Percentiles rank a stretch among this genome's conserved stretches.
These are phyloP conservation scores for Mercenaria mercenaria DNA, from an alignment of 1,140 invertebrate species.

Conservation along the genomic window DNA sequence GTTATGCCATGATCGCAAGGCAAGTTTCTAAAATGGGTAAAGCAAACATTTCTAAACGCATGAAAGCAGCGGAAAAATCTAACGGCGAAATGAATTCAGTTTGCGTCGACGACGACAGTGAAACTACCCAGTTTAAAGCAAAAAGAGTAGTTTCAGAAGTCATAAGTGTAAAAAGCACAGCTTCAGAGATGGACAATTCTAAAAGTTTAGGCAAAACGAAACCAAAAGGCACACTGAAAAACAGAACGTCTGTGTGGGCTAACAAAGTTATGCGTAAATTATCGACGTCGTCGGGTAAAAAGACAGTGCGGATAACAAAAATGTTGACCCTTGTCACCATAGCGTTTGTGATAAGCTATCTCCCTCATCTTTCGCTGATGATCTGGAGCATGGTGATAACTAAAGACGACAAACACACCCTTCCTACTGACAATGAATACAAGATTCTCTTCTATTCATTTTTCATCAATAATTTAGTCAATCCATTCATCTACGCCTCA, in stretches of 20 bases:
- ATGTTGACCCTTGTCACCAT: slow-evolving; percentile 61
- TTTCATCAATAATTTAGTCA: slow-evolving; percentile 54
- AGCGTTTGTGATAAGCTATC: slow-evolving; percentile 51
- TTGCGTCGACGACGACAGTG: background rate
- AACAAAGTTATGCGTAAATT: slow-evolving; percentile 22
- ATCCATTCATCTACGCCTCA: slow-evolving; percentile 58
- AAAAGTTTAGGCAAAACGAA: background rate
- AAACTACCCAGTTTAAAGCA: background rate
- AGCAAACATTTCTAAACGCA: slow-evolving; percentile 18
- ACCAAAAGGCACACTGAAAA: background rate
- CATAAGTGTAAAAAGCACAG: background rate
- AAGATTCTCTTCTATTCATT: slow-evolving; percentile 56
- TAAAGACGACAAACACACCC: background rate
- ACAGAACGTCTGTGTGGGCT: slow-evolving; percentile 23
- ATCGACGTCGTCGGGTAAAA: slow-evolving; percentile 32
- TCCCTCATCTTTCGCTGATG: slow-evolving; percentile 38
- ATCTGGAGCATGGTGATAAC: slow-evolving; percentile 48
- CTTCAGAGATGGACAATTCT: background rate
- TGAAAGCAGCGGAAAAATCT: slow-evolving; percentile 8
- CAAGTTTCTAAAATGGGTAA: slow-evolving; percentile 57
- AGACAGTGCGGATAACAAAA: slow-evolving; percentile 55
- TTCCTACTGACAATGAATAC: slow-evolving; percentile 54
- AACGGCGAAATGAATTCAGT: background rate
- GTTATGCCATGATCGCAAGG: slow-evolving; percentile 47
- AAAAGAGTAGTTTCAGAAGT: background rate